phyloP scores from a whole-genome alignment of 2,888 invertebrate genomes.

The Perizoma affinitatum region DNA sequence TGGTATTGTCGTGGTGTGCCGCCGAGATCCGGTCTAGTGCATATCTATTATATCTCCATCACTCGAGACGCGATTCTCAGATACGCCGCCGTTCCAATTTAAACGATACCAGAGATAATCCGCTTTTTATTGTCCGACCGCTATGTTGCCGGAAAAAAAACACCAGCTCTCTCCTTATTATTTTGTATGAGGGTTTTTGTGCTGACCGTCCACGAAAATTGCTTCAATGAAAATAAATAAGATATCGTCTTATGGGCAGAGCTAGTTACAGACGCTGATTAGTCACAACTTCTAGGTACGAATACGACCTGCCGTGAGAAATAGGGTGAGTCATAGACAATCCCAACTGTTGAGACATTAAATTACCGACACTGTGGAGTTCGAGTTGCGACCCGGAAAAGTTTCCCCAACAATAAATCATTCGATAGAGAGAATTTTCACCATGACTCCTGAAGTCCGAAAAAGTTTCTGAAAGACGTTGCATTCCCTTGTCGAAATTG shows the following conservation, averaged over 20 bases:
- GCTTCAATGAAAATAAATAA: conserved; percentile 38
- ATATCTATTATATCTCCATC: conserved; percentile 76
- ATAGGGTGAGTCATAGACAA: conserved; percentile 65
- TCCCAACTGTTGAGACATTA: conserved; percentile 40
- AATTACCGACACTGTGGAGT: conserved; percentile 38
- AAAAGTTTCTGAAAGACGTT: conserved; percentile 23
- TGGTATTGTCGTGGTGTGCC: conserved; percentile 73
- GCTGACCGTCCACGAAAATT: conserved; percentile 38
- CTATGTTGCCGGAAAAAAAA: conserved; percentile 45
- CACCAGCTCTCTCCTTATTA: conserved; percentile 47
- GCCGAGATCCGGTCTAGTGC: conserved; percentile 76
- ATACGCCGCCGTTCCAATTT: conserved; percentile 69
- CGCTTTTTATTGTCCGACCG: conserved; percentile 65
- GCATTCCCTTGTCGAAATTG: conserved; percentile 31
- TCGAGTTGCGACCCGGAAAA: conserved; percentile 33
- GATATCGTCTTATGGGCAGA: conserved; percentile 29
- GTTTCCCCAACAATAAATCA: conserved; percentile 35
- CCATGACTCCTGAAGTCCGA: conserved; percentile 25
- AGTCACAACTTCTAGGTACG: conserved; percentile 65
- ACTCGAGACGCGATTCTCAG: conserved; percentile 66
- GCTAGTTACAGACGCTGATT: conserved; percentile 52
- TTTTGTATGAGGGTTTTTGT: conserved; percentile 44
- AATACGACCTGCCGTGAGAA: conserved; percentile 52
- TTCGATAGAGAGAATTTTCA: conserved; percentile 33
- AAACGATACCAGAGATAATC: conserved; percentile 68